Evolutionary conservation across 2,888 invertebrate species (phyloP).

Genomic region (Eurytoma adleriae): DNA sequence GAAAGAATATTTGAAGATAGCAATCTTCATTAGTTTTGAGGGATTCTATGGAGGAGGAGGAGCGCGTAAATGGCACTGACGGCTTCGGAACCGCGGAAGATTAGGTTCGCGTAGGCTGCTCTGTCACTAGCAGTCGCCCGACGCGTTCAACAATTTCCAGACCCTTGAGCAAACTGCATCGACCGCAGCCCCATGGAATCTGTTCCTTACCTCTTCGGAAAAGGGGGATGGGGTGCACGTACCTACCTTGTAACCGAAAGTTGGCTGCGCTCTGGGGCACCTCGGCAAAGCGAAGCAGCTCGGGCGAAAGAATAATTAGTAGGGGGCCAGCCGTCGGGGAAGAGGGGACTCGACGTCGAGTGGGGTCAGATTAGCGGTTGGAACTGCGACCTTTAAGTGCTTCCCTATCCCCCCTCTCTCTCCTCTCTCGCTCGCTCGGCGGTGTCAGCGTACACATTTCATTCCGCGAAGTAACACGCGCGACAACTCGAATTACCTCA

Average conservation of each 20-base stretch:
- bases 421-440: slow-evolving; percentile 1
- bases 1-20: too few species aligned
- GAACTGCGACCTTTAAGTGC: slow-evolving; percentile 68
- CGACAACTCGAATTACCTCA: slow-evolving; percentile 57
- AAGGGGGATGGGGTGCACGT: neutral
- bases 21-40: too few species aligned
- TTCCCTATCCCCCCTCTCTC: neutral
- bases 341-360: neutral
- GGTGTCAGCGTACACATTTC: slow-evolving; percentile 40
- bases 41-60: too few species aligned
- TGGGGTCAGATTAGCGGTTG: slow-evolving; percentile 67
- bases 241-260: neutral
- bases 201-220: neutral
- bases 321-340: neutral
- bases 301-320: slow-evolving; percentile 52
- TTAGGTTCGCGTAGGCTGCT: too few species aligned
- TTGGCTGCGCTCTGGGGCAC: neutral
- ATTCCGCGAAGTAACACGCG: slow-evolving; percentile 45
- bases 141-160: neutral
- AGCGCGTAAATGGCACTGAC: too few species aligned
- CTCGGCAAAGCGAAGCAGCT: slow-evolving; percentile 14
- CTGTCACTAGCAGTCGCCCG: too few species aligned
- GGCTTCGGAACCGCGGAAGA: too few species aligned
- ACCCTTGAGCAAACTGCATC: slow-evolving; percentile 6
- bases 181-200: slow-evolving; percentile 4